Evolutionary conservation across 2,113 vertebrate species (phyloP).

Genomic region (Copsychus sechellarum): DNA sequence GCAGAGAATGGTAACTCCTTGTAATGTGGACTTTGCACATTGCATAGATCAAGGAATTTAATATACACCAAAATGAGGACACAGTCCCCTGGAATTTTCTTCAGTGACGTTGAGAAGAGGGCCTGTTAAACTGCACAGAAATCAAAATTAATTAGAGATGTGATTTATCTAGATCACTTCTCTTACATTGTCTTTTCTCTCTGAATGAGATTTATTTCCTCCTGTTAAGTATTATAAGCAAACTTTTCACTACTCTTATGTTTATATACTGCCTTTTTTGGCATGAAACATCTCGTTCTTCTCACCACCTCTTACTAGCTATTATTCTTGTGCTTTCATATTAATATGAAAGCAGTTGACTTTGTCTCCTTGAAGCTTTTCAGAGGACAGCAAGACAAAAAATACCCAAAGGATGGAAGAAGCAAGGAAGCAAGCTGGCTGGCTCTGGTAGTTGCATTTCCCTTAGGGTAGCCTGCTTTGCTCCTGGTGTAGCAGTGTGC

Average conservation of each 20-base stretch:
- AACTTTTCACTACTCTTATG: background rate
- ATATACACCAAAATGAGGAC: background rate
- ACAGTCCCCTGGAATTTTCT: background rate
- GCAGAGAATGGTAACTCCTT: background rate
- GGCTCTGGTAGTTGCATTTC: background rate
- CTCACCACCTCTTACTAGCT: background rate
- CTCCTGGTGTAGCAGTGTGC: background rate
- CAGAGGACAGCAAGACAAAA: background rate
- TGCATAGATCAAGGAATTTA: background rate
- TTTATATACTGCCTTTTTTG: background rate
- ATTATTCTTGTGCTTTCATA: background rate
- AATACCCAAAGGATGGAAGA: background rate
- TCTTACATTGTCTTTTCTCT: background rate
- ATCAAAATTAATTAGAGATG: background rate
- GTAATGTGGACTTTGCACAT: background rate
- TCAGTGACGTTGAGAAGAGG: background rate
- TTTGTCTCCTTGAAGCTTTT: background rate
- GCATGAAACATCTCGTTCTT: background rate
- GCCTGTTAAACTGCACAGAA: background rate
- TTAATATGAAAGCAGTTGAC: background rate
- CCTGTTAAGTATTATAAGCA: background rate
- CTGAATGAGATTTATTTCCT: background rate
- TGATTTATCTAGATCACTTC: background rate
- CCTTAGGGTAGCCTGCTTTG: background rate
- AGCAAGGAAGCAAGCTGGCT: background rate